Evolutionary conservation across 1,140 invertebrate species (phyloP).

Genomic region (Apis laboriosa): DNA sequence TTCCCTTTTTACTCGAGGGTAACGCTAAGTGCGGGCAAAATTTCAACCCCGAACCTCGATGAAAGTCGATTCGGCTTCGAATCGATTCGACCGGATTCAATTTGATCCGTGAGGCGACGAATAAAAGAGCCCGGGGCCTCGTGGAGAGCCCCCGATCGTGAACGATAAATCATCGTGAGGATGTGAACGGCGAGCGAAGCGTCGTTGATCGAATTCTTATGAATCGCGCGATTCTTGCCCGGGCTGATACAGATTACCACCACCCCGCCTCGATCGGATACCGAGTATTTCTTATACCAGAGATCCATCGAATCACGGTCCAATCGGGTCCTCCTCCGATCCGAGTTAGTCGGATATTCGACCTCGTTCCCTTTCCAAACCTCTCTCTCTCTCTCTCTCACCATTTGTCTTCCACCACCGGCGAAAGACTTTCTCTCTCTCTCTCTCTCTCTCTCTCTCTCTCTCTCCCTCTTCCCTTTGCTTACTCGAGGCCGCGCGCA

Average conservation of each 20-base stretch:
- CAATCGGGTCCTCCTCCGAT: conserved; percentile 50
- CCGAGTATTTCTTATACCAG: conserved; percentile 23
- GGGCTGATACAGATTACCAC: conserved; percentile 38
- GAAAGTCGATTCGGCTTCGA: not conserved
- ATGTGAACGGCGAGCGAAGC: not conserved
- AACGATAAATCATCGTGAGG: conserved; percentile 23
- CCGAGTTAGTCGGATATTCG: conserved; percentile 59
- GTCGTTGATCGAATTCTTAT: conserved; percentile 34
- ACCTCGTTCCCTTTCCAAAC: conserved; percentile 43
- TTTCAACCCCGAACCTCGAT: not conserved
- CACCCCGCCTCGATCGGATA: conserved; percentile 1
- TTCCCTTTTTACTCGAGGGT: too few relatives aligned
- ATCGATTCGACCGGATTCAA: conserved; percentile 24
- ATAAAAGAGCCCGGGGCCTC: not conserved
- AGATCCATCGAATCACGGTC: conserved; percentile 56
- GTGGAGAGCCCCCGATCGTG: not conserved
- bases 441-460: not conserved
- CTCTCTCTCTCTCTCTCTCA: not conserved
- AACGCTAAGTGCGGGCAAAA: not conserved
- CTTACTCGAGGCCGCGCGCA: conserved; percentile 8
- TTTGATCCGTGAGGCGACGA: not conserved
- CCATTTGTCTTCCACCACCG: conserved; percentile 58
- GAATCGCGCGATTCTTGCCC: conserved; percentile 21
- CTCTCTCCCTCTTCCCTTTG: not conserved
- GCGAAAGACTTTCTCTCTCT: conserved; percentile 4